Evolutionary conservation across 2,888 invertebrate genomes (phyloP).

Genomic region (Drosophila fulvimacula): DNA sequence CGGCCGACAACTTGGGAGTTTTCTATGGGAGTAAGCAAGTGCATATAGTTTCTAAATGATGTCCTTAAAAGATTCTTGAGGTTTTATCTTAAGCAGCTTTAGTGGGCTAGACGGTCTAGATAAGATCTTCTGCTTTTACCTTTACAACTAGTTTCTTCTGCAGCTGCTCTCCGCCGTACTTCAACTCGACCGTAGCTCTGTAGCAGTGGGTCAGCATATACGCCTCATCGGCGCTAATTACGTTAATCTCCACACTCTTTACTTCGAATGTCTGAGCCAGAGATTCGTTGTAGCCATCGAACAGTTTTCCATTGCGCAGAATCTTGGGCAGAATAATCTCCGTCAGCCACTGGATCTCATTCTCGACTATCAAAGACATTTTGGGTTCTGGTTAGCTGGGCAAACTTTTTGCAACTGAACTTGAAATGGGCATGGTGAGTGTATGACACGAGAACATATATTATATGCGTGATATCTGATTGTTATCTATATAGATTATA

Average conservation of each 20-base stretch:
- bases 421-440: no score
- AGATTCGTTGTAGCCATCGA: constrained; percentile 34
- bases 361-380: constrained; percentile 43
- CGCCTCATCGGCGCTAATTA: constrained; percentile 73
- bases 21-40: no score
- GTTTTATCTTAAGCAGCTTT: not conserved
- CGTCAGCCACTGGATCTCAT: constrained; percentile 68
- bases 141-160: constrained; percentile 72
- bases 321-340: constrained; percentile 58
- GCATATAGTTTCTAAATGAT: not conserved
- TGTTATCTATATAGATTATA: constrained; percentile 7
- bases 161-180: constrained; percentile 46
- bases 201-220: constrained; percentile 82
- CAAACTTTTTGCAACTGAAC: not conserved
- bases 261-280: constrained; percentile 52
- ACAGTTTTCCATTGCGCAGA: constrained; percentile 55
- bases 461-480: not conserved
- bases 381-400: constrained; percentile 1
- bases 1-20: constrained; percentile 76
- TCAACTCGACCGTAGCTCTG: constrained; percentile 63
- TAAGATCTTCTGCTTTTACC: constrained; percentile 60
- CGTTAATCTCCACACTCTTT: constrained; percentile 51
- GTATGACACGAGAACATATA: not conserved
- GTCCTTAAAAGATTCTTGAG: not conserved
- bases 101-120: not conserved